A percentile compares a stretch with the other conserved stretches of the same genome.
These are phyloP conservation scores for Anagrus nilaparvatae DNA, from an alignment of 1,140 invertebrate genomes.

Conservation along the genomic window DNA sequence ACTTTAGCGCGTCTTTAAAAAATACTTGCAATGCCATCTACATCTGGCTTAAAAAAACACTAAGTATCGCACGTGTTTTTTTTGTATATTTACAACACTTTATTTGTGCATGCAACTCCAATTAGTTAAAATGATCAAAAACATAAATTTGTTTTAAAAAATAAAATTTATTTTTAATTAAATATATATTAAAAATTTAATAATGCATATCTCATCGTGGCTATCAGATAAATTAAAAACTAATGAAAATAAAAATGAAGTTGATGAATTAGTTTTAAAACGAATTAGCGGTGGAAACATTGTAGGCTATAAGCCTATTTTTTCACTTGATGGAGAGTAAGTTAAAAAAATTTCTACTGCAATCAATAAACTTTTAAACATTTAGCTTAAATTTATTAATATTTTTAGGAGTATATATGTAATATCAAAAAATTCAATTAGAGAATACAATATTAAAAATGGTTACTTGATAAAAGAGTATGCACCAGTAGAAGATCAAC, in stretches of 20 bases:
- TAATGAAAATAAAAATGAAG: slow-evolving; percentile 19
- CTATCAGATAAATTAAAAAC: slow-evolving; percentile 1
- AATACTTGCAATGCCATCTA: no score
- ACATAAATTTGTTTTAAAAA: background rate
- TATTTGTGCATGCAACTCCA: no score
- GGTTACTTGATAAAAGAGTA: slow-evolving; percentile 45
- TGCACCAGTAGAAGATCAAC: slow-evolving; percentile 35
- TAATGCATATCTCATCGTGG: slow-evolving; percentile 6
- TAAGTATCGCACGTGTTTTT: no score
- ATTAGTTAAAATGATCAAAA: no score
- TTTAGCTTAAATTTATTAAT: slow-evolving; percentile 5
- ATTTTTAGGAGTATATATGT: slow-evolving; percentile 46
- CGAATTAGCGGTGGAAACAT: slow-evolving; percentile 51
- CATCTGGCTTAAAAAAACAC: no score
- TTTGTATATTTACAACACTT: no score
- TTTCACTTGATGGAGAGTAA: slow-evolving; percentile 54
- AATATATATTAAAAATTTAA: background rate
- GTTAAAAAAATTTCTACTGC: slow-evolving; percentile 25
- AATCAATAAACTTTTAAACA: slow-evolving; percentile 2
- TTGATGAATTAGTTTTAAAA: slow-evolving; percentile 33
- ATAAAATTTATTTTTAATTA: background rate
- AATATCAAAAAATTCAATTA: slow-evolving; percentile 43
- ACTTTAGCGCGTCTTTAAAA: no score
- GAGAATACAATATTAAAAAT: slow-evolving; percentile 48
- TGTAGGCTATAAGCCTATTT: slow-evolving; percentile 48